Conservation (phyloP, 37 sponge, comb jelly and placozoan species). For the Ianthella basta region DNA sequence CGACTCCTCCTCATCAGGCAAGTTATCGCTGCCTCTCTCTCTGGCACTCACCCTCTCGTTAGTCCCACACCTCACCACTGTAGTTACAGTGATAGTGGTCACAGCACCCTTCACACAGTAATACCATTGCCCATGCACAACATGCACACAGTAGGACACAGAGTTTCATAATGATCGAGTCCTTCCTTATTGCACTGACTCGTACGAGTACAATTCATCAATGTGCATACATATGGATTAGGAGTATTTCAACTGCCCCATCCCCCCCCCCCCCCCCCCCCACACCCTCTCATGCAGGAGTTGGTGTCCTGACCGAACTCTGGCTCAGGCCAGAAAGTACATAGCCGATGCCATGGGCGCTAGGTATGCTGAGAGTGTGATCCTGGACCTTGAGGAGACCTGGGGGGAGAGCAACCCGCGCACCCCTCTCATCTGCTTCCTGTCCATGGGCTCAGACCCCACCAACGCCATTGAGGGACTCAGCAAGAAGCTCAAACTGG, state of each 20-base stretch:
- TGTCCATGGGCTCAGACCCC: slow-evolving; percentile 98
- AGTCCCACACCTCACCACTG: background rate
- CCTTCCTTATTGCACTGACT: too few species aligned
- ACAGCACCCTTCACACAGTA: too few species aligned
- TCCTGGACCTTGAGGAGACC: slow-evolving; percentile 92
- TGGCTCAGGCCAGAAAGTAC: slow-evolving; percentile 96
- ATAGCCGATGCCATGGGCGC: slow-evolving; percentile 90
- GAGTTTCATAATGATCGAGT: too few species aligned
- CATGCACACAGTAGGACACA: too few species aligned
- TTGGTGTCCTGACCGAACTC: slow-evolving; percentile 98
- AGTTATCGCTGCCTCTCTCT: background rate
- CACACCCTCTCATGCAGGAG: slow-evolving; percentile 65
- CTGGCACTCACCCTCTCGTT: background rate
- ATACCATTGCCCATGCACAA: too few species aligned
- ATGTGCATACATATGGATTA: too few species aligned
- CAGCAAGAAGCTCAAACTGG: slow-evolving; percentile 93
- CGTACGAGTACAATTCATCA: too few species aligned
- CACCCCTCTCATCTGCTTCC: slow-evolving; percentile 96
- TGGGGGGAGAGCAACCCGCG: slow-evolving; percentile 83
- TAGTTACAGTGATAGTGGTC: too few species aligned
- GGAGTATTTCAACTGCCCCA: too few species aligned
- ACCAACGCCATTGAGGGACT: slow-evolving; percentile 91
- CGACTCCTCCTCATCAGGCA: slow-evolving; percentile 88
- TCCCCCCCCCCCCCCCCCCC: too few species aligned
- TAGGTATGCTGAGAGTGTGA: slow-evolving; percentile 93